These are phyloP conservation scores for Cydia fagiglandana DNA, from an alignment of 1,140 invertebrate genomes.

Conservation along the genomic window DNA sequence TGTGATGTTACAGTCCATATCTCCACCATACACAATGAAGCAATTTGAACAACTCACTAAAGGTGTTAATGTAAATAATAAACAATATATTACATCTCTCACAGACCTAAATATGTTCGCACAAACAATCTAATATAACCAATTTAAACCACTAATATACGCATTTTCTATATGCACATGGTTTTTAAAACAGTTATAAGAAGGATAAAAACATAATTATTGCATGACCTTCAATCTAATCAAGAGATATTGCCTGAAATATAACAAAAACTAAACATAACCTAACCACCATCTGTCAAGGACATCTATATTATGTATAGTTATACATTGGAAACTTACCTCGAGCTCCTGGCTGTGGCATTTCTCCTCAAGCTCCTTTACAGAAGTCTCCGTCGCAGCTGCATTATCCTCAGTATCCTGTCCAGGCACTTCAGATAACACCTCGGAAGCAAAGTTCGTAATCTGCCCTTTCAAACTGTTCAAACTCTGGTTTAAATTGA, in stretches of 20 bases:
- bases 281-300: constrained; percentile 62
- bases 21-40: background rate
- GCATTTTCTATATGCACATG: background rate
- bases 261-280: constrained; percentile 58
- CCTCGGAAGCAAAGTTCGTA: constrained; percentile 87
- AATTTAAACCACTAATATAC: background rate
- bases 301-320: constrained; percentile 41
- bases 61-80: background rate
- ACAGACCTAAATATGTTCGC: background rate
- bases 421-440: constrained; percentile 81
- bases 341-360: constrained; percentile 82
- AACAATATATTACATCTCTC: background rate
- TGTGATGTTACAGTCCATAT: background rate
- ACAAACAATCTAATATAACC: background rate
- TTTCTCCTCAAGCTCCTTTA: constrained; percentile 81
- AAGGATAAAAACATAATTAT: constrained; percentile 13
- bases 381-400: constrained; percentile 66
- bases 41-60: background rate
- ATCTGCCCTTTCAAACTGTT: constrained; percentile 87
- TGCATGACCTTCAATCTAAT: constrained; percentile 19
- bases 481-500: constrained; percentile 86
- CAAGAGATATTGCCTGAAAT: constrained; percentile 36
- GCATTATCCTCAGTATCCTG: constrained; percentile 78
- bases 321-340: constrained; percentile 73
- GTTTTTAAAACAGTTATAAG: background rate